phyloP scores from a whole-genome alignment of 2,113 vertebrate species.

The Sigmodon hispidus region DNA sequence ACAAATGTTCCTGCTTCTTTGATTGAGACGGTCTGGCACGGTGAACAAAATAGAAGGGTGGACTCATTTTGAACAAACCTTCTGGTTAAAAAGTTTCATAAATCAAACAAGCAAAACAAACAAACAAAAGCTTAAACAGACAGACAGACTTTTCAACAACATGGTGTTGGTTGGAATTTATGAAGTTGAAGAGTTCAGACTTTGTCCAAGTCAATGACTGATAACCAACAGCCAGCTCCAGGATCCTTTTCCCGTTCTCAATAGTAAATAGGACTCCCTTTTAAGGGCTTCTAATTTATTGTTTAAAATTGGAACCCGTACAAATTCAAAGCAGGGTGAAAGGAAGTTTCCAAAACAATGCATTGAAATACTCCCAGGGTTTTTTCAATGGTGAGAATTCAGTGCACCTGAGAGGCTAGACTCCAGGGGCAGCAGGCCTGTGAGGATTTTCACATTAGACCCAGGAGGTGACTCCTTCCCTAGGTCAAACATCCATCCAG shows the following conservation, averaged over 20 bases:
- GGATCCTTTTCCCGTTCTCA: slow-evolving; percentile 75
- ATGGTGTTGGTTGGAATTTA: neutral
- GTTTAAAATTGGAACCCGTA: slow-evolving; percentile 73
- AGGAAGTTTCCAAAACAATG: slow-evolving; percentile 81
- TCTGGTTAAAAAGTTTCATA: slow-evolving; percentile 23
- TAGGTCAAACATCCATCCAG: neutral
- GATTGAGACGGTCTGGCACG: neutral
- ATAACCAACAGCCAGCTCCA: slow-evolving; percentile 57
- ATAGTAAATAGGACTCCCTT: slow-evolving; percentile 72
- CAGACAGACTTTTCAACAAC: neutral
- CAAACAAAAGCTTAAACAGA: neutral
- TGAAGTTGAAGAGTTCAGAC: slow-evolving; percentile 15
- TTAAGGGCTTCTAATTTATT: slow-evolving; percentile 67
- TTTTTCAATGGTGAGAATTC: slow-evolving; percentile 78
- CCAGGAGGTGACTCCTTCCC: slow-evolving; percentile 2
- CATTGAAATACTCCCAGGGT: slow-evolving; percentile 73
- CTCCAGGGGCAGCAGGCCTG: neutral
- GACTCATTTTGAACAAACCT: slow-evolving; percentile 24
- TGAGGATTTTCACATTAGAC: neutral
- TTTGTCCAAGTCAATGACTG: slow-evolving; percentile 13
- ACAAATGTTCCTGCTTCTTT: neutral
- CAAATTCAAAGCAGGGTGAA: slow-evolving; percentile 76
- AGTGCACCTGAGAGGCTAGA: slow-evolving; percentile 57
- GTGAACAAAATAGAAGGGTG: neutral
- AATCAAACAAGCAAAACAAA: slow-evolving; percentile 13